These are phyloP conservation scores for Nanorana parkeri DNA, from an alignment of 2,113 vertebrate genomes.

Conservation along the genomic window DNA sequence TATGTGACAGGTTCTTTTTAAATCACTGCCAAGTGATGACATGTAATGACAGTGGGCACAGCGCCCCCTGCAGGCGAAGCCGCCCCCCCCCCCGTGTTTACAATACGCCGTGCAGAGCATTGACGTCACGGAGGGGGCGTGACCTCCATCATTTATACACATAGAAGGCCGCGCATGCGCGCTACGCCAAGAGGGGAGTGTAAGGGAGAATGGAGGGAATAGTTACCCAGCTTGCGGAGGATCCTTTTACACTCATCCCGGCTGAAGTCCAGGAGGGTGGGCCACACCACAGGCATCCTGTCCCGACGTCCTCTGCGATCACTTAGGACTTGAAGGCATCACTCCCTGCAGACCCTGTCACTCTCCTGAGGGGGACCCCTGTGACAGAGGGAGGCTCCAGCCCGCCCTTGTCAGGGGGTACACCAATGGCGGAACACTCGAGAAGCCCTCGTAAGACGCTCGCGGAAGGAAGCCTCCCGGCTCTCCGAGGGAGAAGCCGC, in stretches of 20 bases:
- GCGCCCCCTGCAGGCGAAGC: background rate
- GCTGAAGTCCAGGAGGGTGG: conserved; percentile 95
- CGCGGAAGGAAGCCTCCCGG: background rate
- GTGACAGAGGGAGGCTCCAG: background rate
- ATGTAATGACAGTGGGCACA: no score
- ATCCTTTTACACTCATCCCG: conserved; percentile 98
- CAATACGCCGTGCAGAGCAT: background rate
- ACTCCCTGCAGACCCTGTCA: background rate
- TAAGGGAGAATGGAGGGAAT: conserved; percentile 59
- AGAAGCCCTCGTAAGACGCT: background rate
- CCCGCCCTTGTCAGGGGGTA: background rate
- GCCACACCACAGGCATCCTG: conserved; percentile 98
- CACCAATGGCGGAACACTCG: background rate
- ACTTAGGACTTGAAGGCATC: conserved; percentile 13
- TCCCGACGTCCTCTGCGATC: conserved; percentile 66
- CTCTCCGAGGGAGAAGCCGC: no score
- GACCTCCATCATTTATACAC: no score
- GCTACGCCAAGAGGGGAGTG: no score
- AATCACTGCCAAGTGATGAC: no score
- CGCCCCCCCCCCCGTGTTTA: background rate
- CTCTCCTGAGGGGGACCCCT: background rate
- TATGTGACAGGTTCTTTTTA: no score
- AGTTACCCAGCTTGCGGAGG: conserved; percentile 94
- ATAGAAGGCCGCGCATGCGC: no score
- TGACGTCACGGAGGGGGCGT: conserved; percentile 6